These are phyloP conservation scores for Pipistrellus pipistrellus DNA, from an alignment of 2,797 vertebrate species.

Conservation along the genomic window DNA sequence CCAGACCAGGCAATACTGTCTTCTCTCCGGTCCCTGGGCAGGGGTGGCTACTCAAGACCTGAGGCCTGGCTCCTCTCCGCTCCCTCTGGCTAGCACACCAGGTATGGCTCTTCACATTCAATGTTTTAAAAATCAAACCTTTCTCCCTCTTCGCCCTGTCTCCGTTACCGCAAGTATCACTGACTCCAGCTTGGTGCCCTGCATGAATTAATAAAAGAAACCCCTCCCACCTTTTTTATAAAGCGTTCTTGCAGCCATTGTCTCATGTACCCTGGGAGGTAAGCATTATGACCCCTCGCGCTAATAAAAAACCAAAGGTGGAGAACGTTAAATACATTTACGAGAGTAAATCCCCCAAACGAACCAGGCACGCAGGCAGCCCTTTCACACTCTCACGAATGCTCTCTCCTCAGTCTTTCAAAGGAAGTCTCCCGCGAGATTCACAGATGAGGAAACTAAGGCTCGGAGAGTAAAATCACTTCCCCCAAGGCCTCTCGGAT, in stretches of 20 bases:
- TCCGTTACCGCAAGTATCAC: not conserved
- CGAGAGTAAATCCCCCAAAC: not conserved
- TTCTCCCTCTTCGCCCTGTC: not conserved
- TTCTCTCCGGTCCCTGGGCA: not conserved
- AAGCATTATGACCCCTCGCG: not conserved
- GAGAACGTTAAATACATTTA: not conserved
- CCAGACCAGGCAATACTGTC: not conserved
- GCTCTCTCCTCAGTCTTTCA: not conserved
- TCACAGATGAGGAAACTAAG: slow-evolving; percentile 1
- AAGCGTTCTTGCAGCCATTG: not conserved
- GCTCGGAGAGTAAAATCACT: slow-evolving; percentile 34
- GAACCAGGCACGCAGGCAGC: not conserved
- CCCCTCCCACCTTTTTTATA: slow-evolving; percentile 18
- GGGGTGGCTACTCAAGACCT: not conserved
- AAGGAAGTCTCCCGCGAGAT: not conserved
- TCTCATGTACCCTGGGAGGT: not conserved
- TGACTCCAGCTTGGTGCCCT: not conserved
- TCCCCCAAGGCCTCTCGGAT: not conserved
- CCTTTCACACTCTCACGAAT: not conserved
- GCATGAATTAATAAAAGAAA: slow-evolving; percentile 18
- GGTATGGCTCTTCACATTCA: not conserved
- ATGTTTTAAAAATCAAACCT: slow-evolving; percentile 18
- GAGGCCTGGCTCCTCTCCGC: not conserved
- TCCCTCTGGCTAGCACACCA: not conserved
- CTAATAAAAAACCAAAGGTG: slow-evolving; percentile 55